phyloP scores from a whole-genome alignment of 2,797 vertebrate genomes.

The Melanotaenia pygmaea region DNA sequence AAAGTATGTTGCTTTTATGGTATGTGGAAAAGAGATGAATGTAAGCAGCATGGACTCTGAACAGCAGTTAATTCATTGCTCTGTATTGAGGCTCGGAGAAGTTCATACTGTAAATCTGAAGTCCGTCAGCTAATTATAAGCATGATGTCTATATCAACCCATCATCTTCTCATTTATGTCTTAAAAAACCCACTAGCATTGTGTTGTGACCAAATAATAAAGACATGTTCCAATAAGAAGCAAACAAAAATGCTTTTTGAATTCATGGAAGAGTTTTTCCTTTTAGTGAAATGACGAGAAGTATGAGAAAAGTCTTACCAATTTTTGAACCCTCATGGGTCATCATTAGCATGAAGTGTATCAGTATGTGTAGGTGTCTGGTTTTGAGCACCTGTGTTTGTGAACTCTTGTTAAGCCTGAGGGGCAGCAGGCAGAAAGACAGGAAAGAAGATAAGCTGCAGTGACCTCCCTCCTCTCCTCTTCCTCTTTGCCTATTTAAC shows the following conservation, averaged over 20 bases:
- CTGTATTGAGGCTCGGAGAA: background rate
- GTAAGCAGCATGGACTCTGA: constrained; percentile 1
- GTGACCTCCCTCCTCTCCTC: constrained; percentile 63
- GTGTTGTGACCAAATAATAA: background rate
- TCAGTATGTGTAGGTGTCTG: constrained; percentile 8
- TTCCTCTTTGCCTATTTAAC: constrained; percentile 66
- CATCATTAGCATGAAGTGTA: constrained; percentile 19
- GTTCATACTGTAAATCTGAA: background rate
- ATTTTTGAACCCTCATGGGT: constrained; percentile 37
- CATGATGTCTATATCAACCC: background rate
- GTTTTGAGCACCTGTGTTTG: constrained; percentile 7
- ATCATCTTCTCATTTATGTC: background rate
- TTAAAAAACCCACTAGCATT: background rate
- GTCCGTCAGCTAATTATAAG: background rate
- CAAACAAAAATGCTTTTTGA: background rate
- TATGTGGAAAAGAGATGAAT: background rate
- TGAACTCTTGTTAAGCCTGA: constrained; percentile 41
- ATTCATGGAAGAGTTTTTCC: background rate
- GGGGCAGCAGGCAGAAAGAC: constrained; percentile 61
- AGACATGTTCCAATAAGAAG: background rate
- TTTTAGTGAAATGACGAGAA: background rate
- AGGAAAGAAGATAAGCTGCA: constrained; percentile 68
- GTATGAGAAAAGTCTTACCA: constrained; percentile 13
- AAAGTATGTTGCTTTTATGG: background rate
- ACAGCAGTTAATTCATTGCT: background rate